phyloP scores from a whole-genome alignment of 2,888 invertebrate genomes.

The Trisateles emortualis region DNA sequence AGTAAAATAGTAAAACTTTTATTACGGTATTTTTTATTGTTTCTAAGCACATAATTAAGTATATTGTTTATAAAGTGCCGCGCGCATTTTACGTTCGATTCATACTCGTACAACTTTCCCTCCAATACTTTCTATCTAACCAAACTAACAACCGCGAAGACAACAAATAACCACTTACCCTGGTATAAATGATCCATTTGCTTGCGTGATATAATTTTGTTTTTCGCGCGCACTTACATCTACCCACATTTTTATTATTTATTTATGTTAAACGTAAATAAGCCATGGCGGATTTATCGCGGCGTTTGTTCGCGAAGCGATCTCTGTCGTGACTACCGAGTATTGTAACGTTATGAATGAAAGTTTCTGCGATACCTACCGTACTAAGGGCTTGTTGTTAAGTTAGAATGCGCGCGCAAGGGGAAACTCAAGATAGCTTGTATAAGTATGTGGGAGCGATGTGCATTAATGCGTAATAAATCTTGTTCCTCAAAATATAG shows the following conservation, averaged over 20 bases:
- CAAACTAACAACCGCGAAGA: background rate
- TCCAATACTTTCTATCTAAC: slow-evolving; percentile 25
- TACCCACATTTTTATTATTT: slow-evolving; percentile 83
- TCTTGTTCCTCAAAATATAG: slow-evolving; percentile 16
- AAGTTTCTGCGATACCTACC: slow-evolving; percentile 48
- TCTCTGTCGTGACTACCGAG: slow-evolving; percentile 68
- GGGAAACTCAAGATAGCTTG: slow-evolving; percentile 18
- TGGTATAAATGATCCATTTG: slow-evolving; percentile 88
- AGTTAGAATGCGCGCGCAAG: slow-evolving; percentile 63
- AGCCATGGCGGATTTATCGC: slow-evolving; percentile 53
- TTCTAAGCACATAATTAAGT: background rate
- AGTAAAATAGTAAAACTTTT: background rate
- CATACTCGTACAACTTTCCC: slow-evolving; percentile 30
- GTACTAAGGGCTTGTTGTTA: slow-evolving; percentile 40
- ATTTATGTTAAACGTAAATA: slow-evolving; percentile 52
- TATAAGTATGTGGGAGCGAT: slow-evolving; percentile 23
- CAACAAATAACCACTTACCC: slow-evolving; percentile 81
- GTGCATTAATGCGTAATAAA: slow-evolving; percentile 23
- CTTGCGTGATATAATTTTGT: slow-evolving; percentile 86
- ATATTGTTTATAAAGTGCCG: background rate
- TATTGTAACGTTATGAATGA: slow-evolving; percentile 58
- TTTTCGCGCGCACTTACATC: slow-evolving; percentile 87
- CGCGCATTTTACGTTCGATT: background rate
- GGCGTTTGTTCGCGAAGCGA: slow-evolving; percentile 68
- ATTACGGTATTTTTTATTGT: background rate